These are phyloP conservation scores for Rhogogaster chlorosoma DNA, from an alignment of 2,888 invertebrate species.

Conservation along the genomic window DNA sequence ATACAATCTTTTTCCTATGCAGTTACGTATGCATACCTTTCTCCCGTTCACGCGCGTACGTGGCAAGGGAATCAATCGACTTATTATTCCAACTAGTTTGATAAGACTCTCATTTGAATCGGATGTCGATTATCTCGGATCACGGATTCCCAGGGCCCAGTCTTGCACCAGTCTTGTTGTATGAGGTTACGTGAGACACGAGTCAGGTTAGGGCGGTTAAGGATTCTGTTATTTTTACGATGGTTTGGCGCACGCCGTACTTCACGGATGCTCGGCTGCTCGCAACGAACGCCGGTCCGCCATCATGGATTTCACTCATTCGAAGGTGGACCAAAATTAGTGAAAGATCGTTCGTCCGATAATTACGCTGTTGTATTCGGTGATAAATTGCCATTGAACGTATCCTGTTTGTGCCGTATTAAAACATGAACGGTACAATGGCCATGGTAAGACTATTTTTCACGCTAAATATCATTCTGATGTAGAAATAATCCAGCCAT, in stretches of 20 bases:
- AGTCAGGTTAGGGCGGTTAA: neutral
- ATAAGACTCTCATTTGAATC: neutral
- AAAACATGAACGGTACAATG: constrained; percentile 73
- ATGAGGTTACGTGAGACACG: neutral
- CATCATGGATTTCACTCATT: neutral
- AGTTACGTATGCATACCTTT: neutral
- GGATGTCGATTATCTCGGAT: neutral
- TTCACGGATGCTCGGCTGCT: too few species aligned
- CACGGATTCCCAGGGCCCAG: too few species aligned
- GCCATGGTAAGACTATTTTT: constrained; percentile 69
- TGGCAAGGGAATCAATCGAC: neutral
- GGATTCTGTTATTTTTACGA: neutral
- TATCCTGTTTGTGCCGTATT: constrained; percentile 12
- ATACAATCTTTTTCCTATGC: neutral
- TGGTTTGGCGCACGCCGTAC: neutral
- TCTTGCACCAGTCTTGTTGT: too few species aligned
- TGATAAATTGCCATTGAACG: neutral
- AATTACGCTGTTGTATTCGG: constrained; percentile 11
- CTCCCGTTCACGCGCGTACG: neutral
- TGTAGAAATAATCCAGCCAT: neutral
- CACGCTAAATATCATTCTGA: neutral
- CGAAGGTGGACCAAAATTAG: neutral
- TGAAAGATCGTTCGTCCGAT: constrained; percentile 11
- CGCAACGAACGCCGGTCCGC: neutral
- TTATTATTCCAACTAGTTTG: neutral